Conservation (phyloP, 2,888 invertebrate species). For the Megalurothrips usitatus region DNA sequence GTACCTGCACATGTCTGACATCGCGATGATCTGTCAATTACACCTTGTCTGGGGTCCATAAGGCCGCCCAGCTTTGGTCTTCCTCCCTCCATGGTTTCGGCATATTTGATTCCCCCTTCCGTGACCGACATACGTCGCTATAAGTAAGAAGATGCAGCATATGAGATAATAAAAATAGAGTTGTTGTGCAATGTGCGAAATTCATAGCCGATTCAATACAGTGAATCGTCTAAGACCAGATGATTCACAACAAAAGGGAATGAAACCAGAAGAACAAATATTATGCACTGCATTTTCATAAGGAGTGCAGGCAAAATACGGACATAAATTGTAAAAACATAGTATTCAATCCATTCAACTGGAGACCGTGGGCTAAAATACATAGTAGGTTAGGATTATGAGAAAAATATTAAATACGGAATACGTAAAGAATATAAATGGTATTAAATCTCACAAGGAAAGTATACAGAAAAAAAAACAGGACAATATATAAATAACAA, state of each 20-base stretch:
- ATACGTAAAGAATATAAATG: background rate
- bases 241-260: background rate
- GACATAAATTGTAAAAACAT: background rate
- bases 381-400: background rate
- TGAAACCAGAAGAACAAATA: background rate
- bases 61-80: slow-evolving; percentile 96
- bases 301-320: background rate
- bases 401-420: background rate
- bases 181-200: background rate
- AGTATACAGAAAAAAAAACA: background rate
- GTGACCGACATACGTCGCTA: slow-evolving; percentile 97
- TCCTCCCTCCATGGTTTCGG: slow-evolving; percentile 98
- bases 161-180: background rate
- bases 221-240: background rate
- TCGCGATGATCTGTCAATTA: slow-evolving; percentile 86
- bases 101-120: slow-evolving; percentile 92
- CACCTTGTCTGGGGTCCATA: slow-evolving; percentile 99
- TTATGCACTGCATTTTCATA: background rate
- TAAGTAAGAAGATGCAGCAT: slow-evolving; percentile 41
- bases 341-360: background rate
- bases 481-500: background rate
- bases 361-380: background rate
- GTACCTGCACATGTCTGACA: slow-evolving; percentile 88
- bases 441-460: background rate
- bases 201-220: background rate